These are phyloP conservation scores for Gobio gobio DNA, from an alignment of 2,113 vertebrate species.

Conservation along the genomic window DNA sequence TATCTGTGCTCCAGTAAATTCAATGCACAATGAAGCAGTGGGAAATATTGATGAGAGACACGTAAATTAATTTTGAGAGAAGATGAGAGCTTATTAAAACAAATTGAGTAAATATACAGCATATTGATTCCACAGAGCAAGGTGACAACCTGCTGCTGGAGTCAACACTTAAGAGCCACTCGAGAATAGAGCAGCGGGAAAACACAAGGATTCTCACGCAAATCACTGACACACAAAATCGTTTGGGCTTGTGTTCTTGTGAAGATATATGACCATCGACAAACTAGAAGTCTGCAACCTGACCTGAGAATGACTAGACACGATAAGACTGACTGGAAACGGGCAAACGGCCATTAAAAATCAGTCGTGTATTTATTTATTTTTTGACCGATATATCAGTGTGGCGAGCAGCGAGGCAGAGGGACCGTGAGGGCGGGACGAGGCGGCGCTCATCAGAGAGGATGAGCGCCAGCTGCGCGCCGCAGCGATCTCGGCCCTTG, in stretches of 20 bases:
- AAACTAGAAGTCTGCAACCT: neutral
- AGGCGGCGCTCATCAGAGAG: too few relatives aligned
- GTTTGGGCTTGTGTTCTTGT: neutral
- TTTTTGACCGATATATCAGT: too few relatives aligned
- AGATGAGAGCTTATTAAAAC: constrained; percentile 48
- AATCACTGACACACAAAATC: neutral
- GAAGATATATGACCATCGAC: neutral
- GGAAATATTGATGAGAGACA: constrained; percentile 44
- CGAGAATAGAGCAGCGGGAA: neutral
- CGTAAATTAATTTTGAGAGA: constrained; percentile 45
- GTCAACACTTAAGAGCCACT: neutral
- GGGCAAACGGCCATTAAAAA: too few relatives aligned
- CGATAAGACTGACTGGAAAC: too few relatives aligned
- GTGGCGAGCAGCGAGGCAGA: too few relatives aligned
- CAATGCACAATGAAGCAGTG: constrained; percentile 44
- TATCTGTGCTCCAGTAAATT: constrained; percentile 45
- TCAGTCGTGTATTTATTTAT: too few relatives aligned
- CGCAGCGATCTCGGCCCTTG: too few relatives aligned
- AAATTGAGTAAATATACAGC: constrained; percentile 41
- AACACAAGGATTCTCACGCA: constrained; percentile 10
- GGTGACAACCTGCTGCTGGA: constrained; percentile 20
- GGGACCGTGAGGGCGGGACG: too few relatives aligned
- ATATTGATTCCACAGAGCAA: constrained; percentile 29
- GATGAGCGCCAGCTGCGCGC: too few relatives aligned
- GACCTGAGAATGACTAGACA: too few relatives aligned